These are phyloP conservation scores for Pipistrellus nathusii DNA, from an alignment of 2,797 vertebrate species.

Conservation along the genomic window DNA sequence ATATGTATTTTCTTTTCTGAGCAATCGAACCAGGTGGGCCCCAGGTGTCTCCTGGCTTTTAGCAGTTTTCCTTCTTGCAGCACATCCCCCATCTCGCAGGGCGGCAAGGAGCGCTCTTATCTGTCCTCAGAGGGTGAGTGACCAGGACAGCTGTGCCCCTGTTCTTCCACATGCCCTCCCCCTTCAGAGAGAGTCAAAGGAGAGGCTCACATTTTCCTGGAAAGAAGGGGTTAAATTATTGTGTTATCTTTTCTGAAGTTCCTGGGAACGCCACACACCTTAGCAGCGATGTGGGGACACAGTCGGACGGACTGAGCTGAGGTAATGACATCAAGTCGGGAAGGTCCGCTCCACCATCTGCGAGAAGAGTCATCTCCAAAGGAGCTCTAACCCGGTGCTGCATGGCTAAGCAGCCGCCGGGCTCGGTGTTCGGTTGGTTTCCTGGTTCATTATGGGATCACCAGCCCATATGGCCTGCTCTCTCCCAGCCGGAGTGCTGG, in stretches of 20 bases:
- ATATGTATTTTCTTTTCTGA: too few relatives aligned
- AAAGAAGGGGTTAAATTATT: conserved; percentile 27
- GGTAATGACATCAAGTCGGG: not conserved
- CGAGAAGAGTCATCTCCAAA: conserved; percentile 34
- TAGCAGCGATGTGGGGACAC: not conserved
- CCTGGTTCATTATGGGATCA: conserved; percentile 72
- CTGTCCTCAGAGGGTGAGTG: too few relatives aligned
- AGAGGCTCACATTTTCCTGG: not conserved
- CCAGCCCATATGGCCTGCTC: conserved; percentile 77
- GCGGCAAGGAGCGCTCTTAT: too few relatives aligned
- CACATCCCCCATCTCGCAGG: too few relatives aligned
- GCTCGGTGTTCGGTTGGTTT: conserved; percentile 68
- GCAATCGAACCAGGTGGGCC: too few relatives aligned
- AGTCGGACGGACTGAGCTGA: conserved; percentile 11
- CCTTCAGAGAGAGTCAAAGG: not conserved
- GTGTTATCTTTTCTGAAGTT: not conserved
- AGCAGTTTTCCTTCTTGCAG: too few relatives aligned
- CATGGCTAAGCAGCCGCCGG: conserved; percentile 30
- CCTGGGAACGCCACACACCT: not conserved
- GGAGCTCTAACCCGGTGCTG: conserved; percentile 54
- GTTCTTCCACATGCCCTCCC: too few relatives aligned
- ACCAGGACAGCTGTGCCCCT: too few relatives aligned
- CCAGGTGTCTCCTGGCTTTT: too few relatives aligned
- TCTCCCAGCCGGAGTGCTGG: conserved; percentile 81
- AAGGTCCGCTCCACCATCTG: not conserved